phyloP scores from a whole-genome alignment of 2,113 vertebrate species.

The Vidua macroura region DNA sequence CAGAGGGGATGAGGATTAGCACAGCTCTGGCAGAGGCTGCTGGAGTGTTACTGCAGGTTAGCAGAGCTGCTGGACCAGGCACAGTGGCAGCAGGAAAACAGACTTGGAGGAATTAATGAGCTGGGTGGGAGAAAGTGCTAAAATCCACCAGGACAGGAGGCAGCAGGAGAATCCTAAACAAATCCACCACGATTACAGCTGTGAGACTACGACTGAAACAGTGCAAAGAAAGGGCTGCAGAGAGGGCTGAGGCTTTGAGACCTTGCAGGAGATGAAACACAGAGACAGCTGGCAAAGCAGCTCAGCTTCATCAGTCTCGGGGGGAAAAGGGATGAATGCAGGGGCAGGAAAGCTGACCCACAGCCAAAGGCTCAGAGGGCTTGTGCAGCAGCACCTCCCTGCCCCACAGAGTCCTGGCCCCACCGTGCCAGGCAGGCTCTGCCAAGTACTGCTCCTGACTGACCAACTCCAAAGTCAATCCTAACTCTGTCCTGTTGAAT shows the following conservation, averaged over 20 bases:
- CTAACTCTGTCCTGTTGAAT: neutral
- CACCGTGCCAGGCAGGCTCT: neutral
- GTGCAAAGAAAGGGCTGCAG: neutral
- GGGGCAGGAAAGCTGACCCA: neutral
- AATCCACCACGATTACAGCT: neutral
- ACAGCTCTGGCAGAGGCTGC: neutral
- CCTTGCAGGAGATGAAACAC: neutral
- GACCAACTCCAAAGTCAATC: neutral
- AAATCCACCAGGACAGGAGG: neutral
- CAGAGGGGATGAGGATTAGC: neutral
- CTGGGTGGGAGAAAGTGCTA: neutral
- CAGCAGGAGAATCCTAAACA: slow-evolving; percentile 19
- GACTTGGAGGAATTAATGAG: neutral
- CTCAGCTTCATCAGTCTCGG: neutral
- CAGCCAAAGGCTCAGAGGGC: neutral
- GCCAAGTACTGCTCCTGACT: neutral
- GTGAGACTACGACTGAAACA: neutral
- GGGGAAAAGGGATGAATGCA: neutral
- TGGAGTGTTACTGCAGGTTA: neutral
- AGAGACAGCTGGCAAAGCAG: neutral
- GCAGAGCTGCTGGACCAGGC: neutral
- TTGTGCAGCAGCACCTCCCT: neutral
- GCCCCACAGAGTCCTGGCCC: neutral
- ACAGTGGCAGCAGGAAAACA: neutral
- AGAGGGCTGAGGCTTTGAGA: neutral